Percentiles rank a stretch among this genome's conserved stretches.
Evolutionary conservation across 2,113 vertebrate genomes (phyloP).

Genomic region (Pollachius pollachius): DNA sequence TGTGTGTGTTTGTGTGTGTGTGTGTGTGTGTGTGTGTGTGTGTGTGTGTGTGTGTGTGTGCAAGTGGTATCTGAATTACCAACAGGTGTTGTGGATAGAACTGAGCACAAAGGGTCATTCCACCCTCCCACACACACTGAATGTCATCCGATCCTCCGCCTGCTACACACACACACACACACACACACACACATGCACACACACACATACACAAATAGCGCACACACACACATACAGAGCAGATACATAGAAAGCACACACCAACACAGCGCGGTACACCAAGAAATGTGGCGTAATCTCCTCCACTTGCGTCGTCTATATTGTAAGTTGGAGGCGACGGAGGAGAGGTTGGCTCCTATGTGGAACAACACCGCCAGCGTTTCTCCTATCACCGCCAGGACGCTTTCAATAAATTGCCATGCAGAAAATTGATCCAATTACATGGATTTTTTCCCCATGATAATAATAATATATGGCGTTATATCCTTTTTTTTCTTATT

Average conservation of each 20-base stretch:
- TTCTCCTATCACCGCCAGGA: neutral
- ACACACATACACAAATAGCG: slow-evolving; percentile 23
- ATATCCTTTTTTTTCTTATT: neutral
- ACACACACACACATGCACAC: slow-evolving; percentile 29
- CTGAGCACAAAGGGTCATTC: slow-evolving; percentile 48
- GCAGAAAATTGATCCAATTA: slow-evolving; percentile 17
- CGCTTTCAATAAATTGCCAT: slow-evolving; percentile 24
- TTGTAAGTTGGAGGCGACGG: slow-evolving; percentile 15
- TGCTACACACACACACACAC: slow-evolving; percentile 25
- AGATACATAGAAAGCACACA: neutral
- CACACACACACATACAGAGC: slow-evolving; percentile 5
- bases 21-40: no score
- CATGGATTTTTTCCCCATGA: slow-evolving; percentile 3
- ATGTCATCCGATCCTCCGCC: slow-evolving; percentile 56
- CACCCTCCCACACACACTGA: slow-evolving; percentile 60
- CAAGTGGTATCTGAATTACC: slow-evolving; percentile 41
- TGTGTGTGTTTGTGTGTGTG: no score
- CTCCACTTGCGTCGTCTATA: no score
- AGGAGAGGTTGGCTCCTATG: slow-evolving; percentile 33
- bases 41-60: no score
- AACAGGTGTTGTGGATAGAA: slow-evolving; percentile 64
- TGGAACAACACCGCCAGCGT: neutral
- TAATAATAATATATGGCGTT: slow-evolving; percentile 1
- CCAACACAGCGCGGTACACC: slow-evolving; percentile 14
- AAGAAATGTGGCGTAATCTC: no score